Percentiles rank a stretch among this genome's conserved stretches.
Conservation (phyloP, 2,797 vertebrate genomes). For the Darevskia mixta region DNA sequence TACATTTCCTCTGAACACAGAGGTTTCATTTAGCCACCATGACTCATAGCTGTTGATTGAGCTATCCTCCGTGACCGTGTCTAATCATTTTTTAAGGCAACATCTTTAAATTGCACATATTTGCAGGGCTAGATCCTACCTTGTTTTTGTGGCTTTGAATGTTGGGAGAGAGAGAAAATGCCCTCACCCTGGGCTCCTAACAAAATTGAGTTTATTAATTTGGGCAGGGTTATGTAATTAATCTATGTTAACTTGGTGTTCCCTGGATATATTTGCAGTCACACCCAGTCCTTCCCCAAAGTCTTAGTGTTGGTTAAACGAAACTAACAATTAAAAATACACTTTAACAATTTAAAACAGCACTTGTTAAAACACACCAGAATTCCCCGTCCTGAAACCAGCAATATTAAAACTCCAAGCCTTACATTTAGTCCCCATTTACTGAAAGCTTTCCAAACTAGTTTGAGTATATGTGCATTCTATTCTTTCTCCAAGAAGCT, state of each 20-base stretch:
- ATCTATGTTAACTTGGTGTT: not conserved
- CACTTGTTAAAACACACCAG: not conserved
- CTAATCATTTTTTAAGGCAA: slow-evolving; percentile 18
- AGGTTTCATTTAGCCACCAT: slow-evolving; percentile 9
- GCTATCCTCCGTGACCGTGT: not conserved
- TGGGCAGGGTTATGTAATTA: not conserved
- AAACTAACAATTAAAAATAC: not conserved
- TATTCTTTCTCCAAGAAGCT: not conserved
- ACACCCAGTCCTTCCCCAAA: not conserved
- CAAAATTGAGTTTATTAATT: not conserved
- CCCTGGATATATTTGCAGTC: not conserved
- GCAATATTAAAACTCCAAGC: not conserved
- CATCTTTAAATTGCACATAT: not conserved
- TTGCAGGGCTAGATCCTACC: not conserved
- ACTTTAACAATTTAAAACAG: not conserved
- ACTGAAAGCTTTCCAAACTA: not conserved
- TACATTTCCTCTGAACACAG: slow-evolving; percentile 2
- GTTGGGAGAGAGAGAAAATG: too few species aligned
- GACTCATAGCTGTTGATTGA: slow-evolving; percentile 5
- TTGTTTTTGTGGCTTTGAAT: not conserved
- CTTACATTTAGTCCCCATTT: not conserved
- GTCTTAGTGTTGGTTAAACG: not conserved
- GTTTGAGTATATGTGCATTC: not conserved
- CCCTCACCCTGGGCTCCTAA: not conserved
- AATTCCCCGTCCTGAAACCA: not conserved